A percentile compares a stretch with the other conserved stretches of the same genome.
These are phyloP conservation scores for Spilogale gracilis DNA, from an alignment of 2,113 vertebrate genomes.

Conservation along the genomic window DNA sequence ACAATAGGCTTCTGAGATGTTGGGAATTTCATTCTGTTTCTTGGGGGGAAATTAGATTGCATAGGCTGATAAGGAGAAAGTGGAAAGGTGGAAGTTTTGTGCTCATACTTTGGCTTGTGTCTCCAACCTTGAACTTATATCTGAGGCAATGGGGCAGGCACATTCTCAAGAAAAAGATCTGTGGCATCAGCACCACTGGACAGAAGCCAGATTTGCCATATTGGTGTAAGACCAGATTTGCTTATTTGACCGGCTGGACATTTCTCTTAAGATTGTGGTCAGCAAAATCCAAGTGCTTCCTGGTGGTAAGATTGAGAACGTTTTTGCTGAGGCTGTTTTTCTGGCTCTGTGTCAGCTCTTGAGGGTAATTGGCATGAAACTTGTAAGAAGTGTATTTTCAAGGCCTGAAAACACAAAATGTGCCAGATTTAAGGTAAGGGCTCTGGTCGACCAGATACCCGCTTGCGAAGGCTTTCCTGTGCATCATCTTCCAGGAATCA, in stretches of 20 bases:
- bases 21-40: not conserved
- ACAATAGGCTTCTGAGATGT: not conserved
- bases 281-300: conserved; percentile 2
- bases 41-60: not conserved
- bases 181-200: not conserved
- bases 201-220: not conserved
- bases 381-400: not conserved
- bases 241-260: not conserved
- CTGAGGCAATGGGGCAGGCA: not conserved
- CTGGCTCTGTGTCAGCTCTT: not conserved
- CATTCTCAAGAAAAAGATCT: not conserved
- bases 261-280: not conserved
- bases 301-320: not conserved
- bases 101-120: not conserved
- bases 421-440: not conserved
- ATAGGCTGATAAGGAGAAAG: not conserved
- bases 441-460: not conserved
- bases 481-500: not conserved
- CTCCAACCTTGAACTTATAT: not conserved
- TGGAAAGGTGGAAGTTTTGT: not conserved
- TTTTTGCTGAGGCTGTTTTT: conserved; percentile 41
- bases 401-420: not conserved
- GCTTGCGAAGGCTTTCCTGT: not conserved
- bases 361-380: not conserved
- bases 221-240: not conserved